Evolutionary conservation across 2,113 vertebrate genomes (phyloP).

Genomic region (Erythrolamprus reginae): DNA sequence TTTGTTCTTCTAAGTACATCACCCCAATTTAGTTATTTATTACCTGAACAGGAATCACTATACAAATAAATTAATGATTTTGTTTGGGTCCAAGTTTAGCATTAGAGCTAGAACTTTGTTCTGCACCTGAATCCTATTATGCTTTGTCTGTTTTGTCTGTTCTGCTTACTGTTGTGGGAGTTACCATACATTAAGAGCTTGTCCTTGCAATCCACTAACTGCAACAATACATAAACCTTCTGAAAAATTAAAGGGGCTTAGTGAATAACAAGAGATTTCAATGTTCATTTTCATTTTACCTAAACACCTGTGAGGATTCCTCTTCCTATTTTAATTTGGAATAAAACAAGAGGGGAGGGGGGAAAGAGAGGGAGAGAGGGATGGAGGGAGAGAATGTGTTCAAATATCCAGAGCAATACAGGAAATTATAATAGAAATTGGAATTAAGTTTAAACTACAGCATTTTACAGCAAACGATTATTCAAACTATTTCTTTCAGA

Average conservation of each 20-base stretch:
- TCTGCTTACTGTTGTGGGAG: background rate
- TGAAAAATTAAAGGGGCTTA: background rate
- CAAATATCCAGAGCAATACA: background rate
- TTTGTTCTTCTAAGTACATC: background rate
- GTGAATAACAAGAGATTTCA: background rate
- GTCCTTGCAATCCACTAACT: background rate
- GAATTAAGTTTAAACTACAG: background rate
- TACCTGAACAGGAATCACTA: background rate
- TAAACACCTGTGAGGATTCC: background rate
- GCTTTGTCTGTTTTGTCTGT: background rate
- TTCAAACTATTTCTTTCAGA: constrained; percentile 50
- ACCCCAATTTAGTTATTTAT: background rate
- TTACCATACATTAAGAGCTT: background rate
- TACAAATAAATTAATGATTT: background rate
- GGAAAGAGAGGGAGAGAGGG: too few relatives aligned
- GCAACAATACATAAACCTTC: background rate
- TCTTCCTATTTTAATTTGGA: background rate
- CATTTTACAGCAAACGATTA: background rate
- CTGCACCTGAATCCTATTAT: background rate
- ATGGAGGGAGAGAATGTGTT: too few relatives aligned
- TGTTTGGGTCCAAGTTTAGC: background rate
- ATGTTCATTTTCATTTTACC: background rate
- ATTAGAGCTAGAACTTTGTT: background rate
- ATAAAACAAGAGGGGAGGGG: too few relatives aligned
- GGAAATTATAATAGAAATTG: constrained; percentile 13